Base-by-base conservation (phyloP, 2,797 vertebrate genomes). In the Lepus townsendii region DNA sequence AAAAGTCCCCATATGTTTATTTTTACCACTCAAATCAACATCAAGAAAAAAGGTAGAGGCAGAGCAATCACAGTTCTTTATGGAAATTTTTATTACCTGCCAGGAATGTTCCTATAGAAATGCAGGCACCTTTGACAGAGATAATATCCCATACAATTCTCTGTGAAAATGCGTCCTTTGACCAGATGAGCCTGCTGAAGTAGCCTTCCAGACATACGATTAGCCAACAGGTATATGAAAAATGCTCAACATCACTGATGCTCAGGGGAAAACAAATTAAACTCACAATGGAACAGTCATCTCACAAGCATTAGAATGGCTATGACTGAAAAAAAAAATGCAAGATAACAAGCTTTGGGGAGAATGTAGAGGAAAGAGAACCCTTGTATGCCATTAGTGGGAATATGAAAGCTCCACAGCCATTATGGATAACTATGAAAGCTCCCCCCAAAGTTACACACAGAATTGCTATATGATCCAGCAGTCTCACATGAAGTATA, bases 1-100 rank as follows among this genome's bases (percentile, higher is more conserved):
- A 93, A 88, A 66, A 85, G 54, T 87, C 89, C 13, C 50, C 47
- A 75, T 35, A 47, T 9, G 52, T 90, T 66, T 84, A 90, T 65
- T 90, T 92, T 88, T 68, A 90, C 7, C 16, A 73, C 76, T 73
- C 42, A 94, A 66, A 38, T 63, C 27, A 66, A 52, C 50, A 30
- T 26, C 80, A 47, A 69, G 57, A 24, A n/a, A 86, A 1, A 75
- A 24, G 60, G 38, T 54, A 32, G 2, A 66, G 16, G 27, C 60
- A 83, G 47, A 42, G 75, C 89, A 95, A 60, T 66, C 50, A 86
- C 83, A 77, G 12, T 77, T 92, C n/a, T 60, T 82, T 7, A 19
- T 8, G 83, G 12, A 32, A 38, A 66, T 60, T 85, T 88, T 60
- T 57, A 32, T 50, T 88, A 38, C 32, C 82, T 85, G 20, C 16